These are phyloP conservation scores for Xylocampa areola DNA, from an alignment of 2,888 invertebrate genomes.

Conservation along the genomic window DNA sequence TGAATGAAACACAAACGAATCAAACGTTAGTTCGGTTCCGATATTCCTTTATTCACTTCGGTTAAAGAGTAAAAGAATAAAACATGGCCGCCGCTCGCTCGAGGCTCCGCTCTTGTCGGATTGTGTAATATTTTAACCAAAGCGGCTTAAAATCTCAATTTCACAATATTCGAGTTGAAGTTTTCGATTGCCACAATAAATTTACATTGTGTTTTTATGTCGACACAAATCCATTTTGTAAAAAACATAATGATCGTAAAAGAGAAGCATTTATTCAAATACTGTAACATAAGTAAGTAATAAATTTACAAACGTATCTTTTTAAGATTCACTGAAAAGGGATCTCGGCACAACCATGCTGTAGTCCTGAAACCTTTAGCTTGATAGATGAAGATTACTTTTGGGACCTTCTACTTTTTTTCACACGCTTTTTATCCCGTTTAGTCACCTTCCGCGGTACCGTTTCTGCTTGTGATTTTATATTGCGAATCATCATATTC, in stretches of 20 bases:
- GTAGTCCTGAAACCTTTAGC: constrained; percentile 50
- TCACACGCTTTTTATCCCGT: constrained; percentile 61
- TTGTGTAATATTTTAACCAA: constrained; percentile 59
- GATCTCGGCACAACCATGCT: constrained; percentile 51
- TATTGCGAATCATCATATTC: constrained; percentile 72
- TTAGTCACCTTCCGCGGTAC: constrained; percentile 56
- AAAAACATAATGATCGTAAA: constrained; percentile 40
- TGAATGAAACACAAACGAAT: constrained; percentile 72
- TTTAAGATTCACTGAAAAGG: constrained; percentile 62
- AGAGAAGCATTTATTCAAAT: constrained; percentile 63
- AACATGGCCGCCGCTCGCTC: constrained; percentile 53
- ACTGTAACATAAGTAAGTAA: constrained; percentile 55
- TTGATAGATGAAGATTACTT: constrained; percentile 69
- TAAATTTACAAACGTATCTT: constrained; percentile 62
- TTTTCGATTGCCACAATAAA: constrained; percentile 14
- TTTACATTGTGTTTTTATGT: constrained; percentile 6
- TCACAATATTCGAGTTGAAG: constrained; percentile 16
- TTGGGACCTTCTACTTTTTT: constrained; percentile 62
- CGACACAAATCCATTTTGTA: constrained; percentile 4
- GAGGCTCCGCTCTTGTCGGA: constrained; percentile 39
- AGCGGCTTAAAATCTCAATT: constrained; percentile 58
- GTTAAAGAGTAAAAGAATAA: constrained; percentile 64
- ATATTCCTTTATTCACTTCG: constrained; percentile 68
- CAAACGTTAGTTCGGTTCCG: constrained; percentile 64
- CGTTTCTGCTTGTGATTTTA: constrained; percentile 61